Evolutionary conservation across 1,140 invertebrate species (phyloP).

Genomic region (Lordiphosa collinella): DNA sequence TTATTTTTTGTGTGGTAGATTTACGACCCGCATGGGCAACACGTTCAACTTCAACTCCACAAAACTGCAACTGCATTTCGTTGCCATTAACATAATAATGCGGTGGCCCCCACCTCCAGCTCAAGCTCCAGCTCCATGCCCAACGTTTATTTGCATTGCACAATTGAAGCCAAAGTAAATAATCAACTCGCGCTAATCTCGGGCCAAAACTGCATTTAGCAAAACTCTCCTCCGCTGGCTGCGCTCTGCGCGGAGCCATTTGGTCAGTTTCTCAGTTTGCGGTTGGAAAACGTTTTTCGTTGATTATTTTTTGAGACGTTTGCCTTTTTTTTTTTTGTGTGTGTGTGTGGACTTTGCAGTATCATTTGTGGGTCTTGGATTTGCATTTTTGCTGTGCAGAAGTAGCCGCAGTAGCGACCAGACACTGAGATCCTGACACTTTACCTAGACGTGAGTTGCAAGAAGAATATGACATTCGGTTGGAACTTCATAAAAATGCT

Average conservation of each 20-base stretch:
- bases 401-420: slow-evolving; percentile 15
- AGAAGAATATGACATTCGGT: slow-evolving; percentile 8
- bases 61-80: slow-evolving; percentile 46
- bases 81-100: slow-evolving; percentile 58
- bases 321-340: too few relatives aligned
- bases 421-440: slow-evolving; percentile 3
- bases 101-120: background rate
- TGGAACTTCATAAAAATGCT: slow-evolving; percentile 20
- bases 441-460: slow-evolving; percentile 25
- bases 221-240: background rate
- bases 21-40: slow-evolving; percentile 61
- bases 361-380: background rate
- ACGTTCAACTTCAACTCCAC: slow-evolving; percentile 38
- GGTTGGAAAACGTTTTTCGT: slow-evolving; percentile 45
- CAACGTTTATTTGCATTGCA: slow-evolving; percentile 16
- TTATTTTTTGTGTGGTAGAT: slow-evolving; percentile 32
- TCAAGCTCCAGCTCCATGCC: background rate
- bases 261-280: slow-evolving; percentile 15
- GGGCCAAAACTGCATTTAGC: slow-evolving; percentile 44
- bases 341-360: background rate
- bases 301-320: slow-evolving; percentile 49
- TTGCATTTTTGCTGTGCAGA: slow-evolving; percentile 29
- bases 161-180: slow-evolving; percentile 44
- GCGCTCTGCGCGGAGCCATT: too few relatives aligned
- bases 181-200: slow-evolving; percentile 54